Base-by-base conservation (phyloP, 1,140 invertebrate species). In the Euglossa dilemma region DNA sequence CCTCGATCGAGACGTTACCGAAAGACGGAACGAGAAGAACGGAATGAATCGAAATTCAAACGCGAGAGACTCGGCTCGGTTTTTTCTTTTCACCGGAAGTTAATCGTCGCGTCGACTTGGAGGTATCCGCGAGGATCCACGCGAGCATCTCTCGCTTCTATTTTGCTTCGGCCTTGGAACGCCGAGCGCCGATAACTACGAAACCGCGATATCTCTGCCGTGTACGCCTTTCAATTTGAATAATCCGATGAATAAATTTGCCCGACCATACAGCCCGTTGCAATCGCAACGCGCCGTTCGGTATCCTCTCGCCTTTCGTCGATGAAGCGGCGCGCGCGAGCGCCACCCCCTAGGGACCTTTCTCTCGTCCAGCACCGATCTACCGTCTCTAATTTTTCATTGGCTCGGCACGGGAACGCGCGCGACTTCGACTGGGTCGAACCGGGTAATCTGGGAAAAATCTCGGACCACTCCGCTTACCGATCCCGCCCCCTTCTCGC, bases 321-420 rank as follows among this genome's bases (percentile, higher is more conserved):
- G 36, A 3, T 36, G 59, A 47, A 14, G 11, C 20, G n/a, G n/a
- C 25, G 61, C 28, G 20, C n/a, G 18, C 20, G 36, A 36, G 36
- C 36, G 4, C 6, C 69, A 20, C 4, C 28, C 56, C 54, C 67
- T 25, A 12, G 61, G 28, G 45, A 50, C 7, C 20, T 57, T 45
- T 11, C 20, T 11, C 20, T 18, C 12, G 12, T 11, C 6, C 18
- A 16, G 28, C 9, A 9, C 9, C 7, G 0, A 11, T 9, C 28
- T 28, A 16, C 47, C 50, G 52, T 70, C 69, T 81, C 69, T 81
- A 85, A 88, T 87, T 88, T 88, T 85, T 85, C 50, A 87, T 85
- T 61, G 85, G 69, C 63, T 75, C 14, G 14, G 36, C 1, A 36
- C n/a, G n/a, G 36, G 36, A 36, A 36, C 4, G 36, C 36, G 36